Evolutionary conservation across 1,140 invertebrate species (phyloP), one percentile per base, ranked within the genome.

Genomic region (Aphelinus atriplicis): DNA sequence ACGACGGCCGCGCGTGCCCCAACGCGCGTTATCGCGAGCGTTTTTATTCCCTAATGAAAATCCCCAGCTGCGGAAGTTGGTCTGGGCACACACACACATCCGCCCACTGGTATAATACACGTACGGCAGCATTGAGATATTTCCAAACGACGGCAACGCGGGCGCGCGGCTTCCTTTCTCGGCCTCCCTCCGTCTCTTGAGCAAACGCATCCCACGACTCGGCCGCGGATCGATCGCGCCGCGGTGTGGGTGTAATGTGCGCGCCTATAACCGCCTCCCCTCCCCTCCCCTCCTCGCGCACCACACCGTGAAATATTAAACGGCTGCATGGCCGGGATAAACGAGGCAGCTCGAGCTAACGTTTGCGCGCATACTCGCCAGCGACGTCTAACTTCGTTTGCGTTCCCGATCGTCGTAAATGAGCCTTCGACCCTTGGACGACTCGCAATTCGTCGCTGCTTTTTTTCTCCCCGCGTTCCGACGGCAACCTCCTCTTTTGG

Each of bases 221-320:
- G 26, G 26, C 3, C 9, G n/a, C 9, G 48, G 50, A 70, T 70
- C 69, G 50, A 71, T 71, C 60, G 26, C 4, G 3, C 46, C 42
- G 53, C 42, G 42, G 58, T 43, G 26, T 26, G 26, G 26, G 26
- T 26, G 26, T 26, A 26, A 26, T n/a, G 48, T 7, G 50, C 56
- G 47, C 7, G n/a, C 46, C 2, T 45, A 60, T 69, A 64, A 48
- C 42, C 26, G 26, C 26, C 26, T 26, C 26, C 26, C 26, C 26
- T 26, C 26, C 26, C 26, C 26, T 26, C 26, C 26, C 26, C 26
- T 26, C 26, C 26, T 26, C 26, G 26, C 26, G 26, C 26, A 26
- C 26, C 26, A 26, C 26, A 26, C 26, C 26, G 26, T 69, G 56
- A 69, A 69, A 69, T 60, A 69, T 69, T 69, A 69, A 60, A 69